These are phyloP conservation scores for Aurelia sp. DNA, from an alignment of 30 jellyfish, hydroid and myxozoan genomes.

Conservation along the genomic window DNA sequence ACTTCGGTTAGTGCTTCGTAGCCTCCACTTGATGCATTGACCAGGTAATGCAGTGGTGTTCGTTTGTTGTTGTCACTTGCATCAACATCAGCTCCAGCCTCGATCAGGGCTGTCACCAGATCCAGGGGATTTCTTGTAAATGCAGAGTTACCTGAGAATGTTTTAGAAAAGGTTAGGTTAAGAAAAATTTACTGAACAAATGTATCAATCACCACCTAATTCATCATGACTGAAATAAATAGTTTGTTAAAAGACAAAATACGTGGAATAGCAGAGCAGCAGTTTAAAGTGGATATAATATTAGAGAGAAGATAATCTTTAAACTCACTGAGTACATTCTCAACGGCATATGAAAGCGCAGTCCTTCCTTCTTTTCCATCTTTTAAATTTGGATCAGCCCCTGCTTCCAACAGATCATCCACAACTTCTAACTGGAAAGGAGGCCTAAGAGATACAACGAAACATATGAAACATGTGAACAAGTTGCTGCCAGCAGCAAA, in stretches of 20 bases:
- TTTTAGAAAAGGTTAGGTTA: too few relatives aligned
- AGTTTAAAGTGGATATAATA: too few relatives aligned
- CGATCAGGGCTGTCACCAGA: slow-evolving; percentile 26
- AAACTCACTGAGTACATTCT: slow-evolving; percentile 12
- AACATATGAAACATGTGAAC: neutral
- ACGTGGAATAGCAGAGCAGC: too few relatives aligned
- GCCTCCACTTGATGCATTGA: slow-evolving; percentile 57
- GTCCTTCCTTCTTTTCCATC: slow-evolving; percentile 30
- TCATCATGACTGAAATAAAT: too few relatives aligned
- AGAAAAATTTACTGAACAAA: too few relatives aligned
- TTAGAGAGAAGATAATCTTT: too few relatives aligned
- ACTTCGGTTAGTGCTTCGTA: slow-evolving; percentile 56
- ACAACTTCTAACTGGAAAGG: neutral
- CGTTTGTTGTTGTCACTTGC: slow-evolving; percentile 7
- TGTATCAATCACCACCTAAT: too few relatives aligned
- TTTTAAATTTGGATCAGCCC: slow-evolving; percentile 25
- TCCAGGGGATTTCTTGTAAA: neutral
- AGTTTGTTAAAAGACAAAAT: too few relatives aligned
- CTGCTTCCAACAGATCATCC: slow-evolving; percentile 5
- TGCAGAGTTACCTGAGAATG: neutral
- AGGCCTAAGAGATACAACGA: slow-evolving; percentile 3
- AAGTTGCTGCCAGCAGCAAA: too few relatives aligned
- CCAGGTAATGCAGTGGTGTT: slow-evolving; percentile 39
- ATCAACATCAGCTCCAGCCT: slow-evolving; percentile 43
- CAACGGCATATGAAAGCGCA: slow-evolving; percentile 43